phyloP scores from a whole-genome alignment of 1,140 invertebrate species.

The Drosophila mayri region DNA sequence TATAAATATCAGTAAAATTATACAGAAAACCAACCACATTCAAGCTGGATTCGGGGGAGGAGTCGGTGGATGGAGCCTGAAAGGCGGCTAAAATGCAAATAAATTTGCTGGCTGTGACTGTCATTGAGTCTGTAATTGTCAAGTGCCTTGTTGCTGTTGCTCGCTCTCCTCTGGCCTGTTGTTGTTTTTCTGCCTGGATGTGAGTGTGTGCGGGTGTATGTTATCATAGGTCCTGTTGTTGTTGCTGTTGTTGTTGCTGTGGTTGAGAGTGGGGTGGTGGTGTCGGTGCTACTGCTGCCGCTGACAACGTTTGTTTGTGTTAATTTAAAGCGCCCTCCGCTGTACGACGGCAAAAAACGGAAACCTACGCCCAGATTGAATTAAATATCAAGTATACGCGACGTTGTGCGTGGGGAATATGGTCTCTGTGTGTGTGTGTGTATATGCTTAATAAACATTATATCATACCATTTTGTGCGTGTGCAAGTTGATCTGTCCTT shows the following conservation, averaged over 20 bases:
- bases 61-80: constrained; percentile 19
- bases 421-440: constrained; percentile 8
- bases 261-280: constrained; percentile 17
- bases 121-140: constrained; percentile 81
- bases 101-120: constrained; percentile 78
- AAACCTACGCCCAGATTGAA: constrained; percentile 75
- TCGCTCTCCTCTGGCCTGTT: constrained; percentile 40
- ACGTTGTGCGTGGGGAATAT: constrained; percentile 34
- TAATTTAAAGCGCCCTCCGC: constrained; percentile 75
- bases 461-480: constrained; percentile 47
- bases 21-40: not conserved
- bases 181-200: constrained; percentile 25
- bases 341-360: constrained; percentile 56
- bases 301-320: constrained; percentile 77
- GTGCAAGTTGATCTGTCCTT: constrained; percentile 52
- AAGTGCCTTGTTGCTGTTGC: constrained; percentile 65
- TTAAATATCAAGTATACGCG: constrained; percentile 78
- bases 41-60: constrained; percentile 8
- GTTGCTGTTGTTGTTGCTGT: constrained; percentile 26
- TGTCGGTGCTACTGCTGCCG: constrained; percentile 41
- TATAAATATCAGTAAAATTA: constrained; percentile 37
- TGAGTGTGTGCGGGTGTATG: constrained; percentile 25
- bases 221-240: constrained; percentile 17
- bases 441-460: constrained; percentile 51
- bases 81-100: constrained; percentile 73